Percentiles rank a stretch among this genome's conserved stretches.
Conservation (phyloP, 2,113 vertebrate species). For the Apodemus speciosus region DNA sequence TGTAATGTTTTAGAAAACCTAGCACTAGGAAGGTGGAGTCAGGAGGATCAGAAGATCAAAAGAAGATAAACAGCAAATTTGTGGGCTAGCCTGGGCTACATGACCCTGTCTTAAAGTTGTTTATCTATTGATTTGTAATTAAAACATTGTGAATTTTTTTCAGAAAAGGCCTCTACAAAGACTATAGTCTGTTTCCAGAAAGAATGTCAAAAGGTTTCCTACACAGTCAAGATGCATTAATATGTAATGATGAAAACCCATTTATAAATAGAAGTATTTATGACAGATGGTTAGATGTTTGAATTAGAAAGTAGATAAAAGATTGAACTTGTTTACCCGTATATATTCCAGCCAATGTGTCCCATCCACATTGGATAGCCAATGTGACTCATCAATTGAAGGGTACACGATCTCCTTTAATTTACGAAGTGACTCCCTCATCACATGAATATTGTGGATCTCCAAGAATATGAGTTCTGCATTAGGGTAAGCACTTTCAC, state of each 20-base stretch:
- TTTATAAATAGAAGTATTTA: not conserved
- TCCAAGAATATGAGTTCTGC: constrained; percentile 95
- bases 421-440: constrained; percentile 96
- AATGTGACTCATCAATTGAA: constrained; percentile 92
- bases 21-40: not conserved
- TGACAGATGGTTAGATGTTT: not conserved
- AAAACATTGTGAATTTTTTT: not conserved
- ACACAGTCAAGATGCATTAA: not conserved
- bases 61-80: not conserved
- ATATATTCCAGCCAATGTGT: constrained; percentile 98
- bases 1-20: not conserved
- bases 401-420: constrained; percentile 96
- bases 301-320: not conserved
- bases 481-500: constrained; percentile 93
- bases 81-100: not conserved
- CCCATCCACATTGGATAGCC: constrained; percentile 93
- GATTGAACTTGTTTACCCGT: constrained; percentile 85
- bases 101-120: not conserved
- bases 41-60: not conserved
- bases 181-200: not conserved
- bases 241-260: not conserved
- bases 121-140: not conserved
- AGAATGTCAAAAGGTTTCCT: not conserved
- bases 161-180: not conserved
- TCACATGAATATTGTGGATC: constrained; percentile 98